These are phyloP conservation scores for Gryllus bimaculatus DNA, from an alignment of 1,140 invertebrate genomes.

Conservation along the genomic window DNA sequence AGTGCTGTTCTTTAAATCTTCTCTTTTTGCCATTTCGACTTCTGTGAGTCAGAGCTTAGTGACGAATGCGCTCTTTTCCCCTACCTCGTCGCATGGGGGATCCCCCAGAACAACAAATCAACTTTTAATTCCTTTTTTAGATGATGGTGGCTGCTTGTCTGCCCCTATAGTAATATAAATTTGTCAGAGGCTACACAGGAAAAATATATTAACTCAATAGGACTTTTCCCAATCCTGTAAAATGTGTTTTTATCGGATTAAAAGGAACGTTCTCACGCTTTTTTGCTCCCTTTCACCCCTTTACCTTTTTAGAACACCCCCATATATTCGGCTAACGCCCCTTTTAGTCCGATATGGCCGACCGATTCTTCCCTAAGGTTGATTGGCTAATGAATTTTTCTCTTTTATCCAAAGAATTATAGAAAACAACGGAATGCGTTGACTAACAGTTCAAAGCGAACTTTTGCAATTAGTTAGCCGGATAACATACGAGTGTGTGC, in stretches of 20 bases:
- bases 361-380: not conserved
- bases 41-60: no score
- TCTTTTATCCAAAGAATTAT: not conserved
- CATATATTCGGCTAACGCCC: not conserved
- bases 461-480: no score
- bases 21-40: no score
- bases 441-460: no score
- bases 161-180: not conserved
- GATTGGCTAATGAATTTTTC: not conserved
- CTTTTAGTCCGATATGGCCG: not conserved
- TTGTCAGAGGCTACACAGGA: not conserved
- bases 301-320: not conserved
- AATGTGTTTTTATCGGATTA: slow-evolving; percentile 2
- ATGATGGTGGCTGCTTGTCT: not conserved
- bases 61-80: no score
- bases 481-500: no score
- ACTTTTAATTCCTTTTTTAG: not conserved
- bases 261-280: not conserved
- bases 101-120: not conserved
- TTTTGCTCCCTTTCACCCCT: not conserved
- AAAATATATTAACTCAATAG: slow-evolving; percentile 2
- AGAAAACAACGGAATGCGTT: no score
- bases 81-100: not conserved
- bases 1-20: no score
- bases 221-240: not conserved